Conservation (phyloP, 2,113 vertebrate species). For the Meriones unguiculatus region DNA sequence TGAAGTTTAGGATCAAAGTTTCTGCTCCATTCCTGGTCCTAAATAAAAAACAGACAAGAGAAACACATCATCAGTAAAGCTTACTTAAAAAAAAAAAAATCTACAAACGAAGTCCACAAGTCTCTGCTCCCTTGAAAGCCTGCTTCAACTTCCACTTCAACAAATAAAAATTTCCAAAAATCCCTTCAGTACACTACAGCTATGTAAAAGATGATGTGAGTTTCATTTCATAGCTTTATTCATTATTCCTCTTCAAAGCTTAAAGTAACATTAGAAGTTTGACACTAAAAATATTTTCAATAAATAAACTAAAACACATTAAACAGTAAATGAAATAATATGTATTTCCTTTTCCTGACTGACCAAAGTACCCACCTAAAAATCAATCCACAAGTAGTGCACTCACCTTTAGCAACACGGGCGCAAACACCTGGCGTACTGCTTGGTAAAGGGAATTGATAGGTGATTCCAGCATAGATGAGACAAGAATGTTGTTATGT, state of each 20-base stretch:
- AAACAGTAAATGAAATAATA: conserved; percentile 23
- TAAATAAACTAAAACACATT: conserved; percentile 51
- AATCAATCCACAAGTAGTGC: neutral
- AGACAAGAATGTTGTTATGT: conserved; percentile 94
- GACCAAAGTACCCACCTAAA: neutral
- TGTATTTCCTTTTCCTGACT: neutral
- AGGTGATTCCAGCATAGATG: conserved; percentile 97
- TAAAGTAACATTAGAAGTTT: conserved; percentile 10
- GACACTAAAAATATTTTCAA: neutral
- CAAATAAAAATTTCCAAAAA: neutral
- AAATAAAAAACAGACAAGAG: conserved; percentile 60
- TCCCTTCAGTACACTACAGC: neutral
- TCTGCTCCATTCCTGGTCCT: conserved; percentile 96
- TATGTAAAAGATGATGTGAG: neutral
- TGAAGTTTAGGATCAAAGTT: conserved; percentile 96
- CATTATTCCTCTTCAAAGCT: conserved; percentile 17
- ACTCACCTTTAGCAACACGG: conserved; percentile 93
- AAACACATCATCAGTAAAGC: neutral
- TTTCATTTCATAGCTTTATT: neutral
- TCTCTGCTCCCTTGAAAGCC: neutral
- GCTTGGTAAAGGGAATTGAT: conserved; percentile 96
- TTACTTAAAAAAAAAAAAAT: conserved; percentile 9
- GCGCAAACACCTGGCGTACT: conserved; percentile 94
- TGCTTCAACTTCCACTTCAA: neutral
- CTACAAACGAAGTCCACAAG: conserved; percentile 14